Percentiles rank a stretch among this genome's conserved stretches.
Conservation (phyloP, 1,140 invertebrate genomes). For the Bombus affinis region DNA sequence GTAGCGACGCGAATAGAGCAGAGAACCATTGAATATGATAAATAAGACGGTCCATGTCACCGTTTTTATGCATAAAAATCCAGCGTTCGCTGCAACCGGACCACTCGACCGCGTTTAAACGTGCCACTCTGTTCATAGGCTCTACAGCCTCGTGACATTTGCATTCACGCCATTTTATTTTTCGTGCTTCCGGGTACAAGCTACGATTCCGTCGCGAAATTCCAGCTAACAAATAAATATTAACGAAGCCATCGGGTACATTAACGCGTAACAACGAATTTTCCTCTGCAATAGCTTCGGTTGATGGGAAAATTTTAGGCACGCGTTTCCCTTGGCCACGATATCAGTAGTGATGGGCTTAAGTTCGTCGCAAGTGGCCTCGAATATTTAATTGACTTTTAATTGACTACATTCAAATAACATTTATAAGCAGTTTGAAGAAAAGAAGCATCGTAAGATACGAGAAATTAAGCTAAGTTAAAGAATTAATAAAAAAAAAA, state of each 20-base stretch:
- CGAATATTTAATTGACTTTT: not conserved
- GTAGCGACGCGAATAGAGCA: not conserved
- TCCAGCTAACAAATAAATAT: constrained; percentile 7
- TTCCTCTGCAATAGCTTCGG: not conserved
- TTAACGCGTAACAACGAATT: not conserved
- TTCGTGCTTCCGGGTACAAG: not conserved
- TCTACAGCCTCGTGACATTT: constrained; percentile 13
- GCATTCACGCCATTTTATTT: not conserved
- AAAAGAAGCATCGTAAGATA: too few relatives aligned
- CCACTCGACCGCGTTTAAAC: constrained; percentile 35
- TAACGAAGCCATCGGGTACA: not conserved
- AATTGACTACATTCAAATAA: too few relatives aligned
- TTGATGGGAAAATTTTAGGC: not conserved
- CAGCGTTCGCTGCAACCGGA: not conserved
- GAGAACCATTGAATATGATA: not conserved
- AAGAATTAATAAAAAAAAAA: too few relatives aligned
- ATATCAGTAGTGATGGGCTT: not conserved
- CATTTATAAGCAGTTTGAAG: too few relatives aligned
- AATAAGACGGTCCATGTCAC: not conserved
- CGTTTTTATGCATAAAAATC: constrained; percentile 1
- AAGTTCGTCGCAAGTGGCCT: not conserved
- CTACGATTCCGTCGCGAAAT: too few relatives aligned
- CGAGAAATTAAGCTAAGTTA: too few relatives aligned
- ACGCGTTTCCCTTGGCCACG: too few relatives aligned
- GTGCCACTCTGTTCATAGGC: not conserved